These are phyloP conservation scores for Bombus superbus DNA, from an alignment of 1,140 invertebrate species.

Conservation along the genomic window DNA sequence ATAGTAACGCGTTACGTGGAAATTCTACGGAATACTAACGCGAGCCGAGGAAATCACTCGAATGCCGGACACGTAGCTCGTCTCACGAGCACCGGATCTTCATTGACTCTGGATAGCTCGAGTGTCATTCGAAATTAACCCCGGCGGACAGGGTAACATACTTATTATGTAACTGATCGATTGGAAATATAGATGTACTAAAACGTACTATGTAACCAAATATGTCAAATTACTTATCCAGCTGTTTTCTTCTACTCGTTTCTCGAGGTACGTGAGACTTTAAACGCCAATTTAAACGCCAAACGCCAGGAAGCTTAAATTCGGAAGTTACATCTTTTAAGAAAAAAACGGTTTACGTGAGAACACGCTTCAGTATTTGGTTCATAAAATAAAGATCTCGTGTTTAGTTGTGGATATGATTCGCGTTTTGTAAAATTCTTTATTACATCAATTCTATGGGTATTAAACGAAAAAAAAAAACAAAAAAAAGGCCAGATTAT, in stretches of 20 bases:
- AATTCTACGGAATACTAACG: constrained; percentile 47
- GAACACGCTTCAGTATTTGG: too few species aligned
- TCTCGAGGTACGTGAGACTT: too few species aligned
- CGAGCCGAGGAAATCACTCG: background rate
- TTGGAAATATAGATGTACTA: background rate
- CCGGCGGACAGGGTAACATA: background rate
- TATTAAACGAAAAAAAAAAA: too few species aligned
- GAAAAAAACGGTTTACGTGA: too few species aligned
- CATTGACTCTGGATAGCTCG: constrained; percentile 41
- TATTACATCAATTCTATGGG: too few species aligned
- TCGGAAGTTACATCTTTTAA: too few species aligned
- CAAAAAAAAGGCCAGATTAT: too few species aligned
- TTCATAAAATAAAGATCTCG: too few species aligned
- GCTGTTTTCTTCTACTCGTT: background rate
- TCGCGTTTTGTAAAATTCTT: too few species aligned
- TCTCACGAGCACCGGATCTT: constrained; percentile 43
- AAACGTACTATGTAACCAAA: background rate
- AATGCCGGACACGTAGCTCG: constrained; percentile 45
- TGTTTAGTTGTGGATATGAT: too few species aligned
- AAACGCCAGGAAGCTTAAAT: too few species aligned
- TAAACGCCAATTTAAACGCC: too few species aligned
- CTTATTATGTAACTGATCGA: background rate
- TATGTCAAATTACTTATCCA: background rate
- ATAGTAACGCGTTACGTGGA: constrained; percentile 49
- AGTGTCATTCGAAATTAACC: constrained; percentile 46